Conservation (phyloP, 2,888 invertebrate species). For the Linyphia triangularis region DNA sequence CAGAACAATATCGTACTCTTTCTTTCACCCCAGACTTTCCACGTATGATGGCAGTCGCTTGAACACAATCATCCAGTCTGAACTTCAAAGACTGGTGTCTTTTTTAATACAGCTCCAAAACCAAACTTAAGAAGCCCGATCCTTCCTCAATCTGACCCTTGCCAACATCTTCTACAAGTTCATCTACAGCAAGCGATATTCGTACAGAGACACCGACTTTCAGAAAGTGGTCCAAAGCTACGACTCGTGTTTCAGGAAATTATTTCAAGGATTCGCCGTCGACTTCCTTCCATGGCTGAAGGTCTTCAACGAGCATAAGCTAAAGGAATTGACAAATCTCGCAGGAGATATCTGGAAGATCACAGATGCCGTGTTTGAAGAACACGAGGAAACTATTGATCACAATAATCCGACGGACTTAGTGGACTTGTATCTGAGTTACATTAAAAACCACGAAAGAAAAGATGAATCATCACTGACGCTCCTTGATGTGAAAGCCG, state of each 20-base stretch:
- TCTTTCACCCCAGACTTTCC: conserved; percentile 87
- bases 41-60: conserved; percentile 87
- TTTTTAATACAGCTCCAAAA: conserved; percentile 72
- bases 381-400: conserved; percentile 53
- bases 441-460: conserved; percentile 53
- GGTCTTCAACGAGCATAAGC: conserved; percentile 85
- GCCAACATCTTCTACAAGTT: conserved; percentile 92
- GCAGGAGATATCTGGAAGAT: conserved; percentile 52
- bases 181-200: conserved; percentile 89
- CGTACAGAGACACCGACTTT: conserved; percentile 85
- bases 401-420: conserved; percentile 67
- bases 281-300: conserved; percentile 91
- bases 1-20: conserved; percentile 88
- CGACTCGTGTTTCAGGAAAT: conserved; percentile 94
- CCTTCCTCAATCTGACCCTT: conserved; percentile 86
- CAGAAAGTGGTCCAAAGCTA: conserved; percentile 85
- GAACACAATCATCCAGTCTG: conserved; percentile 84
- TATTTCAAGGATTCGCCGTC: conserved; percentile 92
- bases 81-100: conserved; percentile 79
- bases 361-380: conserved; percentile 58
- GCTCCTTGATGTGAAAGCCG: conserved; percentile 69
- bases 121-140: conserved; percentile 82
- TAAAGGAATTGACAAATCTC: conserved; percentile 79
- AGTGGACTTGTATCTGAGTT: conserved; percentile 73
- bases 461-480: conserved; percentile 44